These are phyloP conservation scores for Nyctibius grandis DNA, from an alignment of 2,797 vertebrate genomes.

Conservation along the genomic window DNA sequence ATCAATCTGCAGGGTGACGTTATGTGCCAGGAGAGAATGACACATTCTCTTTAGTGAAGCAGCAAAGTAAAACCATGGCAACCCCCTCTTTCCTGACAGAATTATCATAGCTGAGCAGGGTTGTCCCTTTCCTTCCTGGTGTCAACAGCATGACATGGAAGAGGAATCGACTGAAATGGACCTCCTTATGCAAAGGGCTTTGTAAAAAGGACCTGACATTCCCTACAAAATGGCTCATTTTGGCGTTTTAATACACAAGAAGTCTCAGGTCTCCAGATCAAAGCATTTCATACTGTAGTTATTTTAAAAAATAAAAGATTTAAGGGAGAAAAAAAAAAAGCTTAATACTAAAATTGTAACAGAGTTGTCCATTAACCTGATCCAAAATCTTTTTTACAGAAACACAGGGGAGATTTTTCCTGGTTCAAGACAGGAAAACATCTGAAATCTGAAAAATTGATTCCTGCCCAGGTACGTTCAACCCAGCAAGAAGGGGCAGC, in stretches of 20 bases:
- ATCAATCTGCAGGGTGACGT: slow-evolving; percentile 94
- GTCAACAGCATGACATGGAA: rapidly evolving
- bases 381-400: neutral
- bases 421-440: neutral
- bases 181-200: neutral
- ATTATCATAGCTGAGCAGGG: neutral
- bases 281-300: neutral
- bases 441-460: neutral
- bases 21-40: slow-evolving; percentile 80
- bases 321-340: no score
- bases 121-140: neutral
- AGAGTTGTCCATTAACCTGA: neutral
- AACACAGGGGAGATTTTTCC: neutral
- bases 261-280: neutral
- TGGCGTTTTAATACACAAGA: neutral
- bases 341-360: neutral
- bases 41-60: neutral
- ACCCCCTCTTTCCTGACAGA: rapidly evolving
- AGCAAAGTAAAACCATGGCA: rapidly evolving
- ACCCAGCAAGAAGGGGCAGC: neutral
- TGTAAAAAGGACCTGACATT: rapidly evolving
- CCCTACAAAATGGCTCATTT: neutral
- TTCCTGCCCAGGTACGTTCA: neutral
- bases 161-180: rapidly evolving
- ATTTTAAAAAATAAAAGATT: neutral